Percentiles rank a stretch among this genome's conserved stretches.
phyloP scores from a whole-genome alignment of 2,113 vertebrate genomes.

The Chunga burmeisteri region DNA sequence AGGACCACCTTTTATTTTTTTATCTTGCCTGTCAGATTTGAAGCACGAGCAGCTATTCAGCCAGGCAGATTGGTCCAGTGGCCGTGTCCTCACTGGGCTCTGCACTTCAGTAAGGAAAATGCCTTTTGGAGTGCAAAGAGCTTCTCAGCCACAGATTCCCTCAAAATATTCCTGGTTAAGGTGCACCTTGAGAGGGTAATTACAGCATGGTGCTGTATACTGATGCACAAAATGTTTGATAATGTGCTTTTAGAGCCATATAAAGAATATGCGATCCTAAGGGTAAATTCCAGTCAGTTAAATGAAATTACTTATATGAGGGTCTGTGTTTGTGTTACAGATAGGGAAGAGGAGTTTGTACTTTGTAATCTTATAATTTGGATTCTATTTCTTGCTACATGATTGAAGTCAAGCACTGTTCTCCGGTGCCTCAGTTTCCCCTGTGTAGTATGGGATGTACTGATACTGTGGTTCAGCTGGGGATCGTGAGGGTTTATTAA shows the following conservation, averaged over 20 bases:
- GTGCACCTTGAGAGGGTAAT: not conserved
- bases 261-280: rapidly evolving
- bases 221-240: not conserved
- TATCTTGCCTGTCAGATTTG: not conserved
- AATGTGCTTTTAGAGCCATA: not conserved
- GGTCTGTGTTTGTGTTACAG: not conserved
- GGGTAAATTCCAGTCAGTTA: not conserved
- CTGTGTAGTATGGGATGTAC: not conserved
- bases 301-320: not conserved
- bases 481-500: not conserved
- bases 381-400: not conserved
- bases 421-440: not conserved
- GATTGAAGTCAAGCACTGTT: not conserved
- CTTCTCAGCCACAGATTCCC: not conserved
- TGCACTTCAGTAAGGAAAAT: not conserved
- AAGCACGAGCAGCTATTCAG: not conserved
- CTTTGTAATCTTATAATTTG: not conserved
- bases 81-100: not conserved
- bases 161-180: not conserved
- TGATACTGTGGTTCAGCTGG: not conserved
- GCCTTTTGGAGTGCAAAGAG: not conserved
- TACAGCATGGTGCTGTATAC: not conserved
- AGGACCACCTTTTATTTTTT: not conserved
- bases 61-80: not conserved
- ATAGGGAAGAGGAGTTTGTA: not conserved